Evolutionary conservation across 2,797 vertebrate genomes (phyloP).

Genomic region (Oophaga sylvatica): DNA sequence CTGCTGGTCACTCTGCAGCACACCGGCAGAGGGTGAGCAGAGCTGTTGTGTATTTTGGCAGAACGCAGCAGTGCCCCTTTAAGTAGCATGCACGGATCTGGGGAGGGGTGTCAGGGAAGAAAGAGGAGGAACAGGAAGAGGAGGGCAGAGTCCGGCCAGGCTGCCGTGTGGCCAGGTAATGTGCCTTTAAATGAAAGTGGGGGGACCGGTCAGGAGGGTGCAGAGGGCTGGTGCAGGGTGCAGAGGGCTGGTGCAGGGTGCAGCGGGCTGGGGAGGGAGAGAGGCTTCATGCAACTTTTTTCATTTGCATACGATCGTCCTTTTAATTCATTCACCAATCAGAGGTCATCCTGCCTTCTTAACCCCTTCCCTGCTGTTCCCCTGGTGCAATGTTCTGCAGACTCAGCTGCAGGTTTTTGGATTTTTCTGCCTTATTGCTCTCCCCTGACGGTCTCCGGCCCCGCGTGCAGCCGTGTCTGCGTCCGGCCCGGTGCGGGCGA

Average conservation of each 20-base stretch:
- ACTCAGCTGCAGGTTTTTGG: background rate
- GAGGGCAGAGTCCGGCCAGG: conserved; percentile 22
- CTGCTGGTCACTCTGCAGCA: background rate
- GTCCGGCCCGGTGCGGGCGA: no score
- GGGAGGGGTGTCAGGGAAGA: conserved; percentile 24
- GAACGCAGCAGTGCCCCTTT: conserved; percentile 29
- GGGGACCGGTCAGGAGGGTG: background rate
- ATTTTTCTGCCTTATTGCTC: background rate
- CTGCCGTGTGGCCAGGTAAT: conserved; percentile 46
- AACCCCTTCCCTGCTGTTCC: background rate
- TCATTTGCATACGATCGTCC: background rate
- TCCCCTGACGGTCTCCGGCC: no score
- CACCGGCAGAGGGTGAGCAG: background rate
- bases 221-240: no score
- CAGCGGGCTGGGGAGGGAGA: background rate
- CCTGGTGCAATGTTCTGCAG: background rate
- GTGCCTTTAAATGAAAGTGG: conserved; percentile 44
- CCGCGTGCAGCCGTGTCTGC: no score
- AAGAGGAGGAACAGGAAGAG: conserved; percentile 36
- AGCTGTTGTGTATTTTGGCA: no score
- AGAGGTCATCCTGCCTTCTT: conserved; percentile 1
- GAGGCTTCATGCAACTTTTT: background rate
- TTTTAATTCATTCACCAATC: background rate
- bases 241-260: background rate
- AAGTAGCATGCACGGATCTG: conserved; percentile 37